Percentiles rank a stretch among this genome's conserved stretches.
Conservation (phyloP, 2,113 vertebrate genomes). For the Brachionichthys hirsutus region DNA sequence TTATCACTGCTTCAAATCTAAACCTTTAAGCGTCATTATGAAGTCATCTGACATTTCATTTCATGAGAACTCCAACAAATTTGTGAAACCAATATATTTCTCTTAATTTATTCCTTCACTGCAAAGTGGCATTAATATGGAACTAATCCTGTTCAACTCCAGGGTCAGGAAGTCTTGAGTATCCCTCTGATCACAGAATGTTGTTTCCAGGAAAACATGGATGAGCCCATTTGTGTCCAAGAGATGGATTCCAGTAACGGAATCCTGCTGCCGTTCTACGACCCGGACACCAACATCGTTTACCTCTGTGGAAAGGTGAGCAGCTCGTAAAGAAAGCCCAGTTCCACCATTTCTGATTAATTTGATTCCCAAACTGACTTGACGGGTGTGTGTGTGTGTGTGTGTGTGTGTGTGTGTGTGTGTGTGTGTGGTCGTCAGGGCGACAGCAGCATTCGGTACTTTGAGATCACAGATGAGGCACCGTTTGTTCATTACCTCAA, state of each 20-base stretch:
- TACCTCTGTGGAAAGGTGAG: conserved; percentile 96
- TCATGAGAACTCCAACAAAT: no score
- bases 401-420: neutral
- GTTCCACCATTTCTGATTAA: neutral
- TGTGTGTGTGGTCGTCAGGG: conserved; percentile 76
- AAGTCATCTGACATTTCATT: no score
- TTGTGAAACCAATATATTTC: no score
- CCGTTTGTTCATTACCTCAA: conserved; percentile 99
- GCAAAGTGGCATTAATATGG: no score
- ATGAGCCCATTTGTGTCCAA: conserved; percentile 93
- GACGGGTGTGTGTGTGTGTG: neutral
- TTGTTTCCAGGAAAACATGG: conserved; percentile 87
- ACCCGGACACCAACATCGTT: conserved; percentile 92
- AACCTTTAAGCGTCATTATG: no score
- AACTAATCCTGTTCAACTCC: neutral
- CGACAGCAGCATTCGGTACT: conserved; percentile 99
- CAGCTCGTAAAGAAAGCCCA: neutral
- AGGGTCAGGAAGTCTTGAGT: neutral
- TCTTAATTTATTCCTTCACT: neutral
- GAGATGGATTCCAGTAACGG: conserved; percentile 99
- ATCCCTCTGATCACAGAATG: neutral
- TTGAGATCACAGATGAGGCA: conserved; percentile 96
- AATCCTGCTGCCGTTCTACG: conserved; percentile 93
- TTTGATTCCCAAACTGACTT: neutral
- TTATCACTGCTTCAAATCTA: no score